phyloP scores from a whole-genome alignment of 2,888 invertebrate genomes.

The Lamellibrachia columna region DNA sequence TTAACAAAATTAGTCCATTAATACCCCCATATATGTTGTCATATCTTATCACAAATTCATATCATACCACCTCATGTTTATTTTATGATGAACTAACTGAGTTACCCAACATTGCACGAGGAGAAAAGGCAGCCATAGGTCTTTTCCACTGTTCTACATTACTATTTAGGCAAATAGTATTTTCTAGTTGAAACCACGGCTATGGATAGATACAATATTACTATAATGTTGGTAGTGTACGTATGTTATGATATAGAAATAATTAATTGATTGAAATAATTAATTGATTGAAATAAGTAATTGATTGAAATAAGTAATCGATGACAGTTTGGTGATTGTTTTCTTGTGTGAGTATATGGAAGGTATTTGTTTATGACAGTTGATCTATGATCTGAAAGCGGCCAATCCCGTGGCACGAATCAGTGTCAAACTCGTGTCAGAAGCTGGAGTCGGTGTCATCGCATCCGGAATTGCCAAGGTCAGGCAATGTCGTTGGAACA shows the following conservation, averaged over 20 bases:
- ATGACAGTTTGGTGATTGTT: neutral
- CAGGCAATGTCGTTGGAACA: conserved; percentile 31
- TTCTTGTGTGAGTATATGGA: neutral
- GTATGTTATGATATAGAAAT: too few relatives aligned
- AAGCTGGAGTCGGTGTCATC: conserved; percentile 98
- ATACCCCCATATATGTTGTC: neutral
- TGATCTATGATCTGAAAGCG: conserved; percentile 97
- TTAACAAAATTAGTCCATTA: neutral
- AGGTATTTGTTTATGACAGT: conserved; percentile 70
- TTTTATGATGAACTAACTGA: too few relatives aligned
- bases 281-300: too few relatives aligned
- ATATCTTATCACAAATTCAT: neutral
- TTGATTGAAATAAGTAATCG: neutral
- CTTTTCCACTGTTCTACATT: too few relatives aligned
- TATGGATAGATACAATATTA: too few relatives aligned
- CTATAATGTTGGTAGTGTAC: too few relatives aligned
- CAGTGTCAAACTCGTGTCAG: conserved; percentile 97
- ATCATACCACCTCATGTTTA: neutral
- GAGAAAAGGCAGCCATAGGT: too few relatives aligned
- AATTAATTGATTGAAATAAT: too few relatives aligned
- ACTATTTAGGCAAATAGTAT: too few relatives aligned
- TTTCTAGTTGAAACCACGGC: too few relatives aligned
- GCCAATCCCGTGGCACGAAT: conserved; percentile 95
- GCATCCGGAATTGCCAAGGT: conserved; percentile 99
- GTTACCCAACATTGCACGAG: too few relatives aligned